A percentile compares a stretch with the other conserved stretches of the same genome.
Conservation (phyloP, 2,113 vertebrate genomes). For the Leptosomus discolor region DNA sequence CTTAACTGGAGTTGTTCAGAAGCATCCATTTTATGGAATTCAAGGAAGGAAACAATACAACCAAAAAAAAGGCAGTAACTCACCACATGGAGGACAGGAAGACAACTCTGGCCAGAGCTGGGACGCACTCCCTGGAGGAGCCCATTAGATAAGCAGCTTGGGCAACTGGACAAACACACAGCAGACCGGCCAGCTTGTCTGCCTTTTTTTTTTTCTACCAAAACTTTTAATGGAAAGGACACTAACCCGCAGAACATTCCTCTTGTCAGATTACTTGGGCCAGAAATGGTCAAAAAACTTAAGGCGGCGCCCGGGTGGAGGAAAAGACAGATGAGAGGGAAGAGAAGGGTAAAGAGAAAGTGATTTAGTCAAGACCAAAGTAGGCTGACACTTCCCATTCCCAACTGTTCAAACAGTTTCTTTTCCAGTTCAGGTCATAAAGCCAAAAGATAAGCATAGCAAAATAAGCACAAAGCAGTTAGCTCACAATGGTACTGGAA, state of each 20-base stretch:
- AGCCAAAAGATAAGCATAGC: background rate
- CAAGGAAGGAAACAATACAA: background rate
- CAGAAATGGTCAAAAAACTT: conserved; percentile 21
- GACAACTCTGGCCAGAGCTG: background rate
- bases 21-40: background rate
- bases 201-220: conserved; percentile 43
- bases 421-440: conserved; percentile 7
- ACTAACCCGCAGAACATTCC: conserved; percentile 37
- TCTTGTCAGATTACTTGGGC: conserved; percentile 42
- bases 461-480: background rate
- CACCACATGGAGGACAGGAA: background rate
- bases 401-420: background rate
- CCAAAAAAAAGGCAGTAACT: conserved; percentile 4
- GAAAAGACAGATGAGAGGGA: background rate
- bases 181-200: background rate
- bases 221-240: conserved; percentile 22
- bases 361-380: background rate
- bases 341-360: background rate
- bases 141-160: background rate
- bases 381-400: conserved; percentile 1
- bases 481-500: background rate
- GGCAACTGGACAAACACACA: background rate
- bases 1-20: background rate
- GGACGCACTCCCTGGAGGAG: background rate
- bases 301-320: background rate